Conservation (phyloP, 1,140 invertebrate genomes). For the Teleopsis dalmanni region DNA sequence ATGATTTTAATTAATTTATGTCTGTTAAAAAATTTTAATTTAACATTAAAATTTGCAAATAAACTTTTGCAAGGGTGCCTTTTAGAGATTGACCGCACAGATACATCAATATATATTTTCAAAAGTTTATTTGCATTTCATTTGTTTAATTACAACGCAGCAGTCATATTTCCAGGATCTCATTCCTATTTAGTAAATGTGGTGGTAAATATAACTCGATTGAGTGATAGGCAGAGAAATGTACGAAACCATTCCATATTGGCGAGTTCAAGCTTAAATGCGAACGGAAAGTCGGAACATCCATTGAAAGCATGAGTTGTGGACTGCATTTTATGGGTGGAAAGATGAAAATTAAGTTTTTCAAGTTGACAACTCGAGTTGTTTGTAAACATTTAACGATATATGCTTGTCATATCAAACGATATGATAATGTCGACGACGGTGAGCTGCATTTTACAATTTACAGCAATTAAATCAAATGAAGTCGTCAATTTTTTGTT, state of each 20-base stretch:
- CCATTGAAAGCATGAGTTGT: neutral
- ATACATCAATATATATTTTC: conserved; percentile 4
- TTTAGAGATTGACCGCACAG: neutral
- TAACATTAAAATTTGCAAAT: too few relatives aligned
- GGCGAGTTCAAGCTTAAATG: neutral
- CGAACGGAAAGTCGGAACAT: neutral
- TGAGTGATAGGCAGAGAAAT: neutral
- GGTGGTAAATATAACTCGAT: too few relatives aligned
- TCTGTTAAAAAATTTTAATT: too few relatives aligned
- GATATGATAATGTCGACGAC: too few relatives aligned
- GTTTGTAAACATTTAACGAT: conserved; percentile 10
- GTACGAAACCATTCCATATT: neutral
- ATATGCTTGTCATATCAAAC: too few relatives aligned
- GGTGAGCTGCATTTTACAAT: too few relatives aligned
- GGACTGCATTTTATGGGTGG: conserved; percentile 4
- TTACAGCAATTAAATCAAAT: too few relatives aligned
- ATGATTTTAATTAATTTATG: too few relatives aligned
- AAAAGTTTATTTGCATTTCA: conserved; percentile 12
- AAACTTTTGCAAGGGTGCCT: too few relatives aligned
- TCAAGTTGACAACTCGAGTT: conserved; percentile 11
- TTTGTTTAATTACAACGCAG: conserved; percentile 12
- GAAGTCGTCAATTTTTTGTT: too few relatives aligned
- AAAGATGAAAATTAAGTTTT: conserved; percentile 9
- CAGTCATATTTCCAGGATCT: too few relatives aligned
- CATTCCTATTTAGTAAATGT: too few relatives aligned